These are phyloP conservation scores for Cylloceria caligata DNA, from an alignment of 2,888 invertebrate species.

Conservation along the genomic window DNA sequence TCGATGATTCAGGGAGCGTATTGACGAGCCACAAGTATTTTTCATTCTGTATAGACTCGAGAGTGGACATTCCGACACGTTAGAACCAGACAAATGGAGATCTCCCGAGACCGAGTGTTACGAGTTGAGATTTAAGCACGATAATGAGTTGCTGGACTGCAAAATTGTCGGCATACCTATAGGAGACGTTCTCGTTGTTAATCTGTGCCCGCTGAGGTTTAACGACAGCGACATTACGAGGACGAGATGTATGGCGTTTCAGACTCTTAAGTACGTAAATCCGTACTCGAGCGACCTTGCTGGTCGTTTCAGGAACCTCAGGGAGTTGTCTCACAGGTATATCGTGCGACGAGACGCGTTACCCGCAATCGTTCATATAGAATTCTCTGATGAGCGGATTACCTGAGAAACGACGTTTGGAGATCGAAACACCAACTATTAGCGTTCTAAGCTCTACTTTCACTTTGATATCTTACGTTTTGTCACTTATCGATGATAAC, in stretches of 20 bases:
- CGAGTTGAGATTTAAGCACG: slow-evolving; percentile 71
- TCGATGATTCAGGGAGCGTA: background rate
- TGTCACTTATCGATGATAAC: no score
- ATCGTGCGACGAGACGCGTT: background rate
- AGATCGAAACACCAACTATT: no score
- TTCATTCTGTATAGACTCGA: slow-evolving; percentile 9
- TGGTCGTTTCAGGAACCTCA: slow-evolving; percentile 77
- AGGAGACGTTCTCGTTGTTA: slow-evolving; percentile 79
- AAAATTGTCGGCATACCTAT: slow-evolving; percentile 78
- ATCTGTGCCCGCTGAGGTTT: slow-evolving; percentile 70
- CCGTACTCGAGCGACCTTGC: slow-evolving; percentile 73
- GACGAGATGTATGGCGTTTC: slow-evolving; percentile 71
- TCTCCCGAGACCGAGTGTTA: slow-evolving; percentile 70
- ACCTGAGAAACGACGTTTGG: background rate
- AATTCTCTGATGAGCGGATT: background rate
- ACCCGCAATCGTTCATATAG: background rate
- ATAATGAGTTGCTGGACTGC: slow-evolving; percentile 70
- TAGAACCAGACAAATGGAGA: slow-evolving; percentile 72
- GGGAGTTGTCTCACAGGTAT: slow-evolving; percentile 78
- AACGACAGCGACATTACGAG: slow-evolving; percentile 40
- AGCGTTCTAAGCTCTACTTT: no score
- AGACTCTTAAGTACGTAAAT: slow-evolving; percentile 77
- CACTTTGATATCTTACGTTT: no score
- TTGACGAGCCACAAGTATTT: background rate
- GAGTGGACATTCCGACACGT: slow-evolving; percentile 12